Evolutionary conservation across 1,140 invertebrate genomes (phyloP), one percentile per base, ranked within the genome.

Genomic region (Bombus haemorrhoidalis): DNA sequence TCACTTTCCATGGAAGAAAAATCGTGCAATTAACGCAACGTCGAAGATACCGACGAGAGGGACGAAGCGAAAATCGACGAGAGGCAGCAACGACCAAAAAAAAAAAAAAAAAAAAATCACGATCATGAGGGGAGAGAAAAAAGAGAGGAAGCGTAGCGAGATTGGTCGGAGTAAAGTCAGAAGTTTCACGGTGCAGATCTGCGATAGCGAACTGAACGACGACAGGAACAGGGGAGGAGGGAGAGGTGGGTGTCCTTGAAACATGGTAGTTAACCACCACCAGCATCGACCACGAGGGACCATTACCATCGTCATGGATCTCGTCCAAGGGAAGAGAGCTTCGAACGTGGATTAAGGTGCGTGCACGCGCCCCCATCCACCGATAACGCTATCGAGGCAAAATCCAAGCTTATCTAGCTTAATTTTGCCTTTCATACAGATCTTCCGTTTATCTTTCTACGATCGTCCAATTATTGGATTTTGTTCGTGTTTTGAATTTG

Each of bases 211-310:
- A 83, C 37, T 47, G 82, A 87, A 90, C 85, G 75, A 83, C n/a
- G 81, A 84, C 72, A 57, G 59, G 68, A 64, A 82, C 28, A n/a
- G 28, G 57, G 71, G 57, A 34, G 32, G 66, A n/a, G 41, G 69
- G 53, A 43, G 53, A 81, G 86, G 81, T 90, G 87, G 92, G 89
- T 93, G 91, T 93, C 92, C 92, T 93, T 93, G 92, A 87, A 87
- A 79, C 89, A 79, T 83, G 89, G 89, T 91, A 93, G 92, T 92
- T 92, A 92, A 93, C 91, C 87, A 89, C 78, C 86, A 90, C 88
- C 88, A 89, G 86, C 86, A 88, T 74, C 74, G 75, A 53, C 83
- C 72, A 87, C 71, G 87, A 81, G 80, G 87, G 81, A 89, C 89
- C 90, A 86, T 91, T 91, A 92, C 87, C 89, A 91, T 86, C 77